Evolutionary conservation across 1,140 invertebrate genomes (phyloP), one percentile per base, ranked within the genome.

Genomic region (Cyclina sinensis): DNA sequence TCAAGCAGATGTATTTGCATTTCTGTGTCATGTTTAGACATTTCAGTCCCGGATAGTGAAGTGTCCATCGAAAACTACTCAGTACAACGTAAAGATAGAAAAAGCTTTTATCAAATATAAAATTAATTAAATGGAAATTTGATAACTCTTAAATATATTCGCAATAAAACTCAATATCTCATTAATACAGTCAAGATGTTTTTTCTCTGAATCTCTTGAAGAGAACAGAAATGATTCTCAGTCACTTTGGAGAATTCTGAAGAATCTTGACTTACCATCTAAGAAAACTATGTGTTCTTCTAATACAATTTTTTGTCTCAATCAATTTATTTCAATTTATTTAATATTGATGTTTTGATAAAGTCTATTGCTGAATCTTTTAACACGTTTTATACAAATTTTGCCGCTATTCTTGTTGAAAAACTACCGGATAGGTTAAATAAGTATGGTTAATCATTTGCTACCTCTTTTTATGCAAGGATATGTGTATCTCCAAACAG

Each of bases 81-180:
- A 30, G 35, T 84, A 70, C 37, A 39, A 14, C 30, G n/a, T 11
- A 73, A 7, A 11, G 68, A 32, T 35, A 73, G 68, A 73, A 30
- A 35, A 24, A 30, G 59, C 59, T 30, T 24, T 65, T n/a, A 9
- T 12, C 9, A 30, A n/a, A 9, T n/a, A 65, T 65, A n/a, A n/a
- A 65, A 65, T 65, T 65, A 24, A 65, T n/a, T 11, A 65, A n/a
- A 65, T 65, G 59, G n/a, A n/a, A 65, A 65, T 30, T 65, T 65
- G n/a, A 30, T 7, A 65, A 30, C 9, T 65, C 11, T 30, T 30
- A 48, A 24, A 30, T 65, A 9, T 65, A 30, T n/a, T 11, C 11
- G 21, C 30, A 65, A 24, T 65, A 65, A 9, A 24, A 65, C 59
- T 30, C 59, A 65, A 65, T 7, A 24, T 30, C 59, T 24, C 21